Percentiles rank a stretch among this genome's conserved stretches.
Evolutionary conservation across 2,113 vertebrate species (phyloP).

Genomic region (Nibea coibor): DNA sequence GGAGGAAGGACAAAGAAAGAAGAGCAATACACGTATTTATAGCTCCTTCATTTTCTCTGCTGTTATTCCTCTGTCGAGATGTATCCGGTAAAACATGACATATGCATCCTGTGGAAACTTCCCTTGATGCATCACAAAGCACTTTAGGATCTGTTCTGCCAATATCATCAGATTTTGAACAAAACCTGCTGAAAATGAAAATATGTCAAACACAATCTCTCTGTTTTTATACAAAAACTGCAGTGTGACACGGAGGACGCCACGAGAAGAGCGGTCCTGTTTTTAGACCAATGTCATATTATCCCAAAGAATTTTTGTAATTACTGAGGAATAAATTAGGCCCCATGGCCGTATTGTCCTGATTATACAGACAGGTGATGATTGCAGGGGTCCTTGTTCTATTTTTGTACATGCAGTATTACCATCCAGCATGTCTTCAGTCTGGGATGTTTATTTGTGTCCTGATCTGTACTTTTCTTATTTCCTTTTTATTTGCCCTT

Average conservation of each 20-base stretch:
- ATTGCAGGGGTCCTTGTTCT: background rate
- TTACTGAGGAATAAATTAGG: conserved; percentile 32
- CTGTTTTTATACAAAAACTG: background rate
- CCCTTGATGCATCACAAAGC: background rate
- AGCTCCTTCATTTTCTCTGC: conserved; percentile 39
- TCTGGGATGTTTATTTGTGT: background rate
- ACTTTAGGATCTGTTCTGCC: background rate
- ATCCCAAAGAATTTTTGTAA: conserved; percentile 38
- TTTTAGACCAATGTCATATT: conserved; percentile 28
- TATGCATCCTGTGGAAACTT: background rate
- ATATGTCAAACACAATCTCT: no score
- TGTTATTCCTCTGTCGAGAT: background rate
- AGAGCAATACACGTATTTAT: conserved; percentile 59
- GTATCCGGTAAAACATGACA: background rate
- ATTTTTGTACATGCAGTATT: conserved; percentile 5
- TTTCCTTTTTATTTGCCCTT: background rate
- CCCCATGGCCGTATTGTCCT: background rate
- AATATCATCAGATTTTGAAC: background rate
- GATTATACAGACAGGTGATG: conserved; percentile 21
- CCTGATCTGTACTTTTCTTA: background rate
- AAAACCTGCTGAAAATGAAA: background rate
- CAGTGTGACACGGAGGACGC: no score
- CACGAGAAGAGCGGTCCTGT: conserved; percentile 6
- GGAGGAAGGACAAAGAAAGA: conserved; percentile 50
- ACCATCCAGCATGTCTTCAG: background rate